phyloP scores from a whole-genome alignment of 1,140 invertebrate species.

The Drosophila nebulosa region DNA sequence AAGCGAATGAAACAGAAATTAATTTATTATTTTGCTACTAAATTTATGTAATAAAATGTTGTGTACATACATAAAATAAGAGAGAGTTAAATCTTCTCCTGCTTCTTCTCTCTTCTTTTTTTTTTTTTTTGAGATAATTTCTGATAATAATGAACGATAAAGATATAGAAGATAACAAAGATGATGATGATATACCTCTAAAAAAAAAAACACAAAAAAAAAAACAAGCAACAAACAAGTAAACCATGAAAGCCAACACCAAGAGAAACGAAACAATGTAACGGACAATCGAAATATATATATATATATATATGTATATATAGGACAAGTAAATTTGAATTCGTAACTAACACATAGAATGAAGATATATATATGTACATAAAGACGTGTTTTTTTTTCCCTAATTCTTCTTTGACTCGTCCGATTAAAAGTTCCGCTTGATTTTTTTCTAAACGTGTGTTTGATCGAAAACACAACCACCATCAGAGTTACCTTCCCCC shows the following conservation, averaged over 20 bases:
- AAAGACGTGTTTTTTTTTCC: no score
- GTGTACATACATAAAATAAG: conserved; percentile 22
- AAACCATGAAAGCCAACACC: conserved; percentile 7
- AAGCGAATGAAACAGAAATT: conserved; percentile 10
- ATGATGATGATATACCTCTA: conserved; percentile 46
- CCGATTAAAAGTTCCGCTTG: no score
- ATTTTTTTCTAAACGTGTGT: no score
- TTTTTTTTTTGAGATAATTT: neutral
- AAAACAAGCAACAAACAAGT: neutral
- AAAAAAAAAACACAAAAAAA: neutral
- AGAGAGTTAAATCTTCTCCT: neutral
- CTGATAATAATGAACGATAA: neutral
- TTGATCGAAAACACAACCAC: no score
- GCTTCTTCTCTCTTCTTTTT: neutral
- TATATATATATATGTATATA: neutral
- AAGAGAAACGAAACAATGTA: neutral
- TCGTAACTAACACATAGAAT: neutral
- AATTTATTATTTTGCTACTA: conserved; percentile 32
- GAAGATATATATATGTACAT: neutral
- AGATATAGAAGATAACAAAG: neutral
- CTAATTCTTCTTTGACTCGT: neutral
- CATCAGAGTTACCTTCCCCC: no score
- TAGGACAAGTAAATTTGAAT: neutral
- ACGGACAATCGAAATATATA: conserved; percentile 4
- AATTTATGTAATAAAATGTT: conserved; percentile 32